Evolutionary conservation across 2,888 invertebrate genomes (phyloP), one percentile per base, ranked within the genome.

Genomic region (Drosophila mercatorum): DNA sequence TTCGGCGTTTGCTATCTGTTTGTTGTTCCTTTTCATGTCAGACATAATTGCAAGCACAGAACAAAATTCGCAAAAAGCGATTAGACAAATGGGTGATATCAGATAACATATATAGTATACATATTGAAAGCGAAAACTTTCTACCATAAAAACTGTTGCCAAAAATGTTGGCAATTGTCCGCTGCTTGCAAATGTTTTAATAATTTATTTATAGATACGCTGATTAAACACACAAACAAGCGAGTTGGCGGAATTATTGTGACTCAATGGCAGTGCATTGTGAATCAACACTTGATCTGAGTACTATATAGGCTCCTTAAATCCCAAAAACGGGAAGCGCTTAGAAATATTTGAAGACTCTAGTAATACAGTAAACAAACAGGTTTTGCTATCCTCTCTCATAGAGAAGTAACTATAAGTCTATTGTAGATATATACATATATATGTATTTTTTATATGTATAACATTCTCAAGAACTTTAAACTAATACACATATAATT

Each of bases 141-240:
- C 47, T 60, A 68, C 64, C 44, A 40, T 11, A 17, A 36, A 6
- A 76, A 56, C 51, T 34, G 28, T 77, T 62, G 69, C 69, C 79
- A 68, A 75, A 79, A 68, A 51, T 12, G 47, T 4, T 51, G 31
- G 55, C 52, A 43, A 67, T 12, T 12, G 12, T 22, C 7, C 3
- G 10, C 22, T 31, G 57, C 12, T 34, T 28, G 65, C 53, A 44
- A 65, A 76, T 87, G 72, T 67, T 74, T 74, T 59, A 78, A 83
- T 78, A 73, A 56, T 78, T 69, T 83, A 85, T 86, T 86, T 72
- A 75, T 83, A 83, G 78, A 73, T 65, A 40, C 55, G 81, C 88
- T 86, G 83, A 83, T 83, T 86, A 88, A 82, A 71, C 76, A 79
- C 49, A n/a, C 49, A 31, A n/a, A 31, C n/a, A n/a, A 34, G 11